These are phyloP conservation scores for Ethmia dodecea DNA, from an alignment of 2,888 invertebrate genomes.

Conservation along the genomic window DNA sequence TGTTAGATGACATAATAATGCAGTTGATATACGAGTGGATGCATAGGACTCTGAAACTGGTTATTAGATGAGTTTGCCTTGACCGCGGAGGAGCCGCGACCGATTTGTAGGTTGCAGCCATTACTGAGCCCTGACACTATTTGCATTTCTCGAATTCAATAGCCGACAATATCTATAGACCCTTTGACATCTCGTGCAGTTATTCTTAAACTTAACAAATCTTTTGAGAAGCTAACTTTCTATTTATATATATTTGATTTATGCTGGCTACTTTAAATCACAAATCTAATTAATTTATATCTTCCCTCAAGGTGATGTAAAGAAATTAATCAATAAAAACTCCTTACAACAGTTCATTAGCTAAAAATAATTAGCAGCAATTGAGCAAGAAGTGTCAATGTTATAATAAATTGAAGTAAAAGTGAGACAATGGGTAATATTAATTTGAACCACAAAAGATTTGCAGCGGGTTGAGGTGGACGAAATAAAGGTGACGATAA, in stretches of 20 bases:
- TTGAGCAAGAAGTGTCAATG: not conserved
- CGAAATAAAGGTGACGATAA: slow-evolving; percentile 36
- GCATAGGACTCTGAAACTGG: slow-evolving; percentile 36
- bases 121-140: slow-evolving; percentile 54
- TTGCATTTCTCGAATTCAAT: slow-evolving; percentile 30
- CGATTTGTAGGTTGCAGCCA: not conserved
- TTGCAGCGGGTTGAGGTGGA: slow-evolving; percentile 18
- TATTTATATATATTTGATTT: too few relatives aligned
- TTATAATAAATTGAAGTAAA: slow-evolving; percentile 1
- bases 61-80: slow-evolving; percentile 58
- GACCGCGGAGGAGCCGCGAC: slow-evolving; percentile 32
- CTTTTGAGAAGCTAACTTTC: too few relatives aligned
- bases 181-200: too few relatives aligned
- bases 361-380: not conserved
- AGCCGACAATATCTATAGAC: too few relatives aligned
- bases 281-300: too few relatives aligned
- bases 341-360: not conserved
- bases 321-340: too few relatives aligned
- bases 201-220: too few relatives aligned
- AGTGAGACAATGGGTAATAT: slow-evolving; percentile 18
- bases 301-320: too few relatives aligned
- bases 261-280: too few relatives aligned
- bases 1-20: slow-evolving; percentile 40
- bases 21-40: slow-evolving; percentile 20
- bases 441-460: slow-evolving; percentile 41